Evolutionary conservation across 92 coral and sea anemone species (phyloP).

Genomic region (Paragorgia papillata): DNA sequence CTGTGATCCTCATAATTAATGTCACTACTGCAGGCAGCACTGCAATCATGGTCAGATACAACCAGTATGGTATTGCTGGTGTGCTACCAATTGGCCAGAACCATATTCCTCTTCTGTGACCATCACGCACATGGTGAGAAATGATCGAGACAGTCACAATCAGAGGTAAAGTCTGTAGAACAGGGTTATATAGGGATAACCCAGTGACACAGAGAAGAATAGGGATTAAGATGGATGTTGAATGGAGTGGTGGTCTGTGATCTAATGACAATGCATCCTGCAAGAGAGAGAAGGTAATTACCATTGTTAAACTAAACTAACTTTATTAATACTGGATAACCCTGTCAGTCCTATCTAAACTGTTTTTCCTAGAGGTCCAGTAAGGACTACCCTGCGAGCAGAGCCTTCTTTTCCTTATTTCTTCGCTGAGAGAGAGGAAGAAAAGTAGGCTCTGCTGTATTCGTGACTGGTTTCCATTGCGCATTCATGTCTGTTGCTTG

Average conservation of each 20-base stretch:
- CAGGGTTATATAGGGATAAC: constrained; percentile 14
- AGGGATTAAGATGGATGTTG: constrained; percentile 76
- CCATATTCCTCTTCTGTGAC: constrained; percentile 87
- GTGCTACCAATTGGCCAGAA: constrained; percentile 95
- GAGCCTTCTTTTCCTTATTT: too few species aligned
- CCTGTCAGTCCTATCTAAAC: too few species aligned
- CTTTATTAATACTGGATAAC: too few species aligned
- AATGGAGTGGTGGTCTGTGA: constrained; percentile 75
- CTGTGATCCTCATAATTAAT: not conserved
- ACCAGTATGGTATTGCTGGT: constrained; percentile 79
- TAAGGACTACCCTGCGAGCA: too few species aligned
- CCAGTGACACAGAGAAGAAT: constrained; percentile 44
- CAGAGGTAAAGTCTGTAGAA: constrained; percentile 63
- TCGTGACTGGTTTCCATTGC: too few species aligned
- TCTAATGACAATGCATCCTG: constrained; percentile 76
- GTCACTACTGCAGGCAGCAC: constrained; percentile 47
- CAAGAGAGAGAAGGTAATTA: not conserved
- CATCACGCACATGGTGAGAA: constrained; percentile 93
- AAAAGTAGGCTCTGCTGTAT: too few species aligned
- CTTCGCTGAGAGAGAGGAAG: too few species aligned
- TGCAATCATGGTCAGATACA: constrained; percentile 57
- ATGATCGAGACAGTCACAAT: constrained; percentile 71
- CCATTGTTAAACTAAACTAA: too few species aligned
- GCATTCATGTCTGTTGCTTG: too few species aligned
- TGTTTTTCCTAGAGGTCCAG: too few species aligned